A percentile compares a stretch with the other conserved stretches of the same genome.
Evolutionary conservation across 2,888 invertebrate species (phyloP).

Genomic region (Drosophila birchii): DNA sequence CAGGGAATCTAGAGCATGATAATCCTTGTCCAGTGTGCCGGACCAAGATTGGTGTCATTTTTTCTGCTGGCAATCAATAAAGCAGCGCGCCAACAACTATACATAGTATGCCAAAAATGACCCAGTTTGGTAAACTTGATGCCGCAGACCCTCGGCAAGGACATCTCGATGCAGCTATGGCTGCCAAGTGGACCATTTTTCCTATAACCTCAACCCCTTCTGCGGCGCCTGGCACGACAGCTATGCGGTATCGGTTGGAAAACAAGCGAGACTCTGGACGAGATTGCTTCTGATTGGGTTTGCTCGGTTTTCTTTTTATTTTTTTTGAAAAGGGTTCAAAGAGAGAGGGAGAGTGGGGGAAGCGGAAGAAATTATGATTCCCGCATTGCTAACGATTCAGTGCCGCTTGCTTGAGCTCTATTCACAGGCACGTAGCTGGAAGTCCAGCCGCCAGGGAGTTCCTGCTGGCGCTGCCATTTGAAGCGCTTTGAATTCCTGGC

Average conservation of each 20-base stretch:
- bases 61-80: constrained; percentile 64
- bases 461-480: constrained; percentile 30
- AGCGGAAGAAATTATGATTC: constrained; percentile 32
- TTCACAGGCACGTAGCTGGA: constrained; percentile 24
- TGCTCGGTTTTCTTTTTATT: constrained; percentile 19
- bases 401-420: constrained; percentile 18
- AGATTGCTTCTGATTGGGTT: constrained; percentile 36
- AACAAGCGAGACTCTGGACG: constrained; percentile 24
- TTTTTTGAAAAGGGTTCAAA: constrained; percentile 22
- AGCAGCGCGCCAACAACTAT: constrained; percentile 45
- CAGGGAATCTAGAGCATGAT: constrained; percentile 23
- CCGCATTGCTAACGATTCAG: constrained; percentile 37
- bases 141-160: constrained; percentile 53
- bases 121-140: constrained; percentile 55
- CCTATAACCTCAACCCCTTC: background rate
- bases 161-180: constrained; percentile 60
- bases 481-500: constrained; percentile 48
- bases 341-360: background rate
- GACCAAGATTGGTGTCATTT: constrained; percentile 31
- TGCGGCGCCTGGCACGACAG: constrained; percentile 17
- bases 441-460: constrained; percentile 24
- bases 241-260: constrained; percentile 26
- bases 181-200: constrained; percentile 53
- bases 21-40: constrained; percentile 21
- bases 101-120: constrained; percentile 64